Base-by-base conservation (phyloP, 1,140 invertebrate species). In the Grapholita molesta region DNA sequence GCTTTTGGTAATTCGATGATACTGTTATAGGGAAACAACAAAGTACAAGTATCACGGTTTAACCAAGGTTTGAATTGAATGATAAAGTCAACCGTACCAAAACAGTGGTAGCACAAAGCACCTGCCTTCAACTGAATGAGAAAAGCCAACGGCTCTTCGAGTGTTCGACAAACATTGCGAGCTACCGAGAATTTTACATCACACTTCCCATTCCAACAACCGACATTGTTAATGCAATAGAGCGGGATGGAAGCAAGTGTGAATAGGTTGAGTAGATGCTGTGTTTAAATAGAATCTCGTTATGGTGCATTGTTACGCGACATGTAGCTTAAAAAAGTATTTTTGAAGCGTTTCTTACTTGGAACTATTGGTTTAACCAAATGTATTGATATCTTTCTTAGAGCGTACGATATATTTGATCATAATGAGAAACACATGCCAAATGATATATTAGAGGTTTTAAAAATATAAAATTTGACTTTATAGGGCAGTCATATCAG, bases 151-250 rank as follows among this genome's bases (percentile, higher is more conserved):
- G 74, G 66, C 69, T 67, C 71, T 67, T 77, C 70, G 74, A 80
- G 77, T 72, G 80, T 71, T 80, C 61, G 65, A 69, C 74, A 78
- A 71, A 75, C 73, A 76, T 80, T 57, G 70, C 78, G 67, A 24
- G 79, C 85, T 85, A 84, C 83, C 77, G 85, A 83, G 81, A 88
- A 86, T 85, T 79, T 77, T 73, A 82, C 79, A 79, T 61, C 4
- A 2, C 24, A 24, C 71, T 18, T 82, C 81, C 67, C 72, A 70
- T 24, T 83, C 75, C 42, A 6, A 73, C 75, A 5, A n/a, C 21
- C 18, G 18, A 0, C 12, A 7, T 15, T 18, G 2, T 7, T 0
- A 0, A 1, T 24, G 12, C 6, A 65, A 2, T 4, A 21, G 71
- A 84, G 55, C 66, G 75, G 33, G 76, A 76, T 28, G 68, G 25